Evolutionary conservation across 2,113 vertebrate species (phyloP), one percentile per base, ranked within the genome.

Genomic region (Mesembrinibis cayennensis): DNA sequence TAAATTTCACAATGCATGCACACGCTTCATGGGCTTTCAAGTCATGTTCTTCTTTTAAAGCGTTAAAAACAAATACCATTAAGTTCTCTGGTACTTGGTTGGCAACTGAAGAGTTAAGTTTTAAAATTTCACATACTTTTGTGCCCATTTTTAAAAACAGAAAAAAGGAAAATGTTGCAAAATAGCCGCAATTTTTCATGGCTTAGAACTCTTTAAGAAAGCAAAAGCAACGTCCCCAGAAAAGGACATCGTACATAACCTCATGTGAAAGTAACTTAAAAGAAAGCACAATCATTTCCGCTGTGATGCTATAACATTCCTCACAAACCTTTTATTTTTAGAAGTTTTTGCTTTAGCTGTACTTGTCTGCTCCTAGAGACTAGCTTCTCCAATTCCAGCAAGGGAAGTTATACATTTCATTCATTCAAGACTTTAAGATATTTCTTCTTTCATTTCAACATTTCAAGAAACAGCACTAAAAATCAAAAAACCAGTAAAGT

Each of bases 281-380:
- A 62, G 7, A 55, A 63, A 50, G 21, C 30, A 56, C 16, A 56
- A 87, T 55, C 16, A 44, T 66, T 96, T 91, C 58, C 3, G 8
- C 74, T 88, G 23, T 63, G 81, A 95, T n/a, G 20, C 45, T 82
- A 2, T 40, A 77, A 69, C 26, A 30, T 82, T 87, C 42, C 66
- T 71, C 29, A 50, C 15, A 82, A 87, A 80, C 19, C 16, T 59
- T 58, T 77, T 91, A 85, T 69, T 91, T 91, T 87, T 56, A 93
- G 61, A 76, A 84, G 50, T 62, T 82, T 90, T 86, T 87, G 66
- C 70, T 95, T 94, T 67, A 91, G 62, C 53, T 95, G 45, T 87
- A 69, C 29, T 89, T 53, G 18, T 72, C 45, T 85, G 70, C 62
- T 77, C 42, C 17, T 58, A 69, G 36, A 84, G 8, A 55, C 7